Conservation (phyloP, 1,140 invertebrate species). For the Sarcophaga bullata region DNA sequence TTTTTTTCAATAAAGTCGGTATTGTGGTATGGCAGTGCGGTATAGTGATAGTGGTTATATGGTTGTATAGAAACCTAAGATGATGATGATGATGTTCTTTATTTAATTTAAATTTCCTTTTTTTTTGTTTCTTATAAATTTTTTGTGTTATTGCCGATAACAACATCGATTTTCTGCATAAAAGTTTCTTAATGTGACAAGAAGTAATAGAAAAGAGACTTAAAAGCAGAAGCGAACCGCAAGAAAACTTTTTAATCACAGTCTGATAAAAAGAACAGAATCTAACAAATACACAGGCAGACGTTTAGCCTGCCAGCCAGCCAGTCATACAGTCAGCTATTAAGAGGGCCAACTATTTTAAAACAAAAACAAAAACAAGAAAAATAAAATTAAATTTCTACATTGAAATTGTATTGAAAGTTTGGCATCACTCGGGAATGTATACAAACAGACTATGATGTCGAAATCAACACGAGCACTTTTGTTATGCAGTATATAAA, state of each 20-base stretch:
- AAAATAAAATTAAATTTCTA: too few relatives aligned
- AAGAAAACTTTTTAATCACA: constrained; percentile 6
- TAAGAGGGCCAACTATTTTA: too few relatives aligned
- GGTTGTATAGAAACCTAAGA: not conserved
- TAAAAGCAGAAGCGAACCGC: not conserved
- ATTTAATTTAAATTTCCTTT: not conserved
- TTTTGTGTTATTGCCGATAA: not conserved
- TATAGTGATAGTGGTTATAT: too few relatives aligned
- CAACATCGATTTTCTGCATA: constrained; percentile 21
- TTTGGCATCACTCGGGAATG: too few relatives aligned
- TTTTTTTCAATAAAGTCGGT: too few relatives aligned
- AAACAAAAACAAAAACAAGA: too few relatives aligned
- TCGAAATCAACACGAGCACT: too few relatives aligned
- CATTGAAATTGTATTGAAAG: too few relatives aligned
- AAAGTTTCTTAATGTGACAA: not conserved
- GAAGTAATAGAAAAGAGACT: not conserved
- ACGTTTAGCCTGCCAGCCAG: not conserved
- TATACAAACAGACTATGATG: too few relatives aligned
- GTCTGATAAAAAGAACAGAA: not conserved
- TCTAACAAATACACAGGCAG: not conserved
- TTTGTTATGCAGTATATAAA: too few relatives aligned
- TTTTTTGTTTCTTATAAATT: too few relatives aligned
- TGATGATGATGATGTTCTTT: constrained; percentile 19
- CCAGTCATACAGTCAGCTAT: not conserved
- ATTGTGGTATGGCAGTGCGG: too few relatives aligned